Percentiles rank a stretch among this genome's conserved stretches.
These are phyloP conservation scores for Mylabris sibirica DNA, from an alignment of 2,888 invertebrate species.

Conservation along the genomic window DNA sequence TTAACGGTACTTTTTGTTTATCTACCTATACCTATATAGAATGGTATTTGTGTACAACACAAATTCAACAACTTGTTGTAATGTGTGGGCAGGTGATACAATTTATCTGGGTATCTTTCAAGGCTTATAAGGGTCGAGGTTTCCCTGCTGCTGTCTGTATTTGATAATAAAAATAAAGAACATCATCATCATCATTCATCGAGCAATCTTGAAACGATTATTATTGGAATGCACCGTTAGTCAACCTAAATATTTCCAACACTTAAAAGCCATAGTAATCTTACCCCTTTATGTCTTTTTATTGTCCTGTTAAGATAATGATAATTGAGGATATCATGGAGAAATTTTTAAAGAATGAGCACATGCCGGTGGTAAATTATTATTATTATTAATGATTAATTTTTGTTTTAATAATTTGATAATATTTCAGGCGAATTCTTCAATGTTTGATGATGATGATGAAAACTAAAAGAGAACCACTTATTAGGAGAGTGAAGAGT, in stretches of 20 bases:
- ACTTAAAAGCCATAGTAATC: neutral
- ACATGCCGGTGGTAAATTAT: neutral
- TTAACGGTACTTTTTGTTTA: slow-evolving; percentile 31
- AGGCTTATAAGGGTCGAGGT: slow-evolving; percentile 37
- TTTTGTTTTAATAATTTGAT: neutral
- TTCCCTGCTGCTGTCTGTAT: slow-evolving; percentile 5
- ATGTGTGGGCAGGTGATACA: slow-evolving; percentile 44
- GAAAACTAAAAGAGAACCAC: slow-evolving; percentile 10
- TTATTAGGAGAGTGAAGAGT: slow-evolving; percentile 44
- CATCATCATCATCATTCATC: slow-evolving; percentile 32
- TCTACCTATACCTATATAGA: no score
- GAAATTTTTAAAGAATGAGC: neutral
- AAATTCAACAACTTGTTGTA: slow-evolving; percentile 31
- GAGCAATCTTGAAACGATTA: slow-evolving; percentile 32
- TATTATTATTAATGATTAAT: no score
- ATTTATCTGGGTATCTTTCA: slow-evolving; percentile 38
- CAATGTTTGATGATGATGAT: neutral
- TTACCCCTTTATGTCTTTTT: neutral
- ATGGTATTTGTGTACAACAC: slow-evolving; percentile 3
- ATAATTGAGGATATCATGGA: neutral
- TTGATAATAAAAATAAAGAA: neutral
- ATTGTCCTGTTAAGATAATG: neutral
- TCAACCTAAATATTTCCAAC: slow-evolving; percentile 40
- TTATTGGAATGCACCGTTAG: slow-evolving; percentile 41
- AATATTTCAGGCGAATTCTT: neutral